Conservation (phyloP, 2,888 invertebrate genomes). For the Drosophila bunnanda region DNA sequence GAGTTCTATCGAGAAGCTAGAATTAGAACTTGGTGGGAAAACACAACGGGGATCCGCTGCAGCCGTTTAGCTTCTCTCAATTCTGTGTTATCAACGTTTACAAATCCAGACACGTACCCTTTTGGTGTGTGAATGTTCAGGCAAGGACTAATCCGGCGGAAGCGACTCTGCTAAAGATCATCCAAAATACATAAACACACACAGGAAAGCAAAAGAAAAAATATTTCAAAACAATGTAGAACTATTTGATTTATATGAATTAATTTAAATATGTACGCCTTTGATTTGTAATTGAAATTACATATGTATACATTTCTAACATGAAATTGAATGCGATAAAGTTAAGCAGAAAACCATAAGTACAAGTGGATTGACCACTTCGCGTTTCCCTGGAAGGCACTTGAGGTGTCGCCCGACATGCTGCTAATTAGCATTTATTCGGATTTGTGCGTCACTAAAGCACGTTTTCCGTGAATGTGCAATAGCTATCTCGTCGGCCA, state of each 20-base stretch:
- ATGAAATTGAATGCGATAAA: conserved; percentile 62
- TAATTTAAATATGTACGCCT: conserved; percentile 77
- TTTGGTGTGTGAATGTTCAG: conserved; percentile 37
- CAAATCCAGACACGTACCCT: conserved; percentile 44
- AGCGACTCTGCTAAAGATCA: conserved; percentile 29
- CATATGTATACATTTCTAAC: conserved; percentile 75
- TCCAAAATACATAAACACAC: conserved; percentile 32
- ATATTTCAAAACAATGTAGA: conserved; percentile 60
- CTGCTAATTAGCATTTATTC: conserved; percentile 38
- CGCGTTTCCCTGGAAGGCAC: conserved; percentile 15
- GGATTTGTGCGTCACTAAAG: conserved; percentile 34
- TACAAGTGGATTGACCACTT: conserved; percentile 20
- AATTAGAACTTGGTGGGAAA: conserved; percentile 10
- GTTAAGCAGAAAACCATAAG: conserved; percentile 25
- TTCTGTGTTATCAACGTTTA: conserved; percentile 53
- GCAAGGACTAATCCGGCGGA: conserved; percentile 30
- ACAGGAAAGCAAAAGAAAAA: conserved; percentile 42
- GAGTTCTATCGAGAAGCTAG: conserved; percentile 42
- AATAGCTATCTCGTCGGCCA: conserved; percentile 42
- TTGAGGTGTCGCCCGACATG: conserved; percentile 29
- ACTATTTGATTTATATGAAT: conserved; percentile 80
- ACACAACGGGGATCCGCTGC: conserved; percentile 33
- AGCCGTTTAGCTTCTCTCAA: conserved; percentile 49
- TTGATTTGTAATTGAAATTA: conserved; percentile 77
- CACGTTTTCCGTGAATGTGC: conserved; percentile 54